Evolutionary conservation across 2,113 vertebrate species (phyloP), one percentile per base, ranked within the genome.

Genomic region (Mirounga angustirostris): DNA sequence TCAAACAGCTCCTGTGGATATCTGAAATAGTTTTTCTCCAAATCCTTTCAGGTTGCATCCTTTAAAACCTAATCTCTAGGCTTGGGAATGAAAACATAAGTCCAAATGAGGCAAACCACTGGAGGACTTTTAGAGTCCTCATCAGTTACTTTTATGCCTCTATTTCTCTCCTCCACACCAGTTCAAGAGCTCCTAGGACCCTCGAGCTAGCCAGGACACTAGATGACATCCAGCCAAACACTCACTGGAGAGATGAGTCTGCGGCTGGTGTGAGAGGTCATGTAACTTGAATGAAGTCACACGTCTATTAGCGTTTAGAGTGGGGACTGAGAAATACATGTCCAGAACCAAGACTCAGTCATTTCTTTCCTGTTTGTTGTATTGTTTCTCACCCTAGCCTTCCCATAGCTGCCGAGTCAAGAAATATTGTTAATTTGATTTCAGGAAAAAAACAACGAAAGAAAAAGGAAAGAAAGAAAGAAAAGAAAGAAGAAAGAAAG

Each of bases 381-480:
- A 28, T 54, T 65, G 7, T 22, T 69, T 65, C 7, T 69, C 8
- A 18, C 36, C 5, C 26, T 46, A 22, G 11, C 28, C 21, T 86
- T 81, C 16, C 40, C 36, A 69, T n/a, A 7, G 19, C 24, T 93
- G 10, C 33, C 76, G 19, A 54, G 26, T 19, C 33, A 88, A 86
- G 30, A 79, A 73, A 92, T n/a, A 94, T 19, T 67, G 11, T 87
- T 87, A 80, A 89, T 80, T 86, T 63, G 26, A 92, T 74, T 95
- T 97, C 24, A 87, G 82, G 6, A 46, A 76, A n/a, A 65, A 28
- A 30, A 9, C 46, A 46, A 36, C 36, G 36, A 36, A 36, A 36
- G 36, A 36, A 36, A 36, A 36, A 36, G 36, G 36, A 36, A 36
- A 36, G 36, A 36, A 36, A 36, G 36, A 36, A 36, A n/a, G n/a